These are phyloP conservation scores for Salvelinus fontinalis DNA, from an alignment of 2,113 vertebrate genomes.

Conservation along the genomic window DNA sequence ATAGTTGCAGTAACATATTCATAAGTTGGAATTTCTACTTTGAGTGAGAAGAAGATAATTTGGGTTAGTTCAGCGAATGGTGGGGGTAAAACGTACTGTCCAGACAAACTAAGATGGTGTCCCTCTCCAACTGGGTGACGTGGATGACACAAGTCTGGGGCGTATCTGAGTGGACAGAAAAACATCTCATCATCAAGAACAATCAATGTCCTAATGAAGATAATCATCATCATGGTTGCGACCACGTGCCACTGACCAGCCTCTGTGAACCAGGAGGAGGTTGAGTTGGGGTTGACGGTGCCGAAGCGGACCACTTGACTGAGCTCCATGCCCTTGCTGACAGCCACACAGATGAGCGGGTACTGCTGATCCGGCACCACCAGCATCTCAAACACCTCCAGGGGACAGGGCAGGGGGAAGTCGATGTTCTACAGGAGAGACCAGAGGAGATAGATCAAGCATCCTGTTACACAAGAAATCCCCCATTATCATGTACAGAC, in stretches of 20 bases:
- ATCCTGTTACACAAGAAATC: not conserved
- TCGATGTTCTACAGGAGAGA: constrained; percentile 84
- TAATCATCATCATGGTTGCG: not conserved
- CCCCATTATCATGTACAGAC: not conserved
- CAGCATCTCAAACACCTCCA: constrained; percentile 97
- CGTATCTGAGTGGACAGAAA: constrained; percentile 73
- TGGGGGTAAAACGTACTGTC: constrained; percentile 83
- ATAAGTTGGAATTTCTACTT: too few relatives aligned
- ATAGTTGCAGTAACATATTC: too few relatives aligned
- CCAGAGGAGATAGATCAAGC: not conserved
- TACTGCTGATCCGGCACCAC: constrained; percentile 95
- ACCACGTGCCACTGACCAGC: constrained; percentile 76
- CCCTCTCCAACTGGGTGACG: constrained; percentile 94
- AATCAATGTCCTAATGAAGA: not conserved
- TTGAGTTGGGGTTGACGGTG: constrained; percentile 95
- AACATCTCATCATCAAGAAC: too few relatives aligned
- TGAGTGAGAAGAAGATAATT: too few relatives aligned
- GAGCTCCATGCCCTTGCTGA: constrained; percentile 91
- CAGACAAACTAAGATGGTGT: constrained; percentile 96
- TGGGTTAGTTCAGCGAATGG: not conserved
- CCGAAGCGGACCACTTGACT: constrained; percentile 95
- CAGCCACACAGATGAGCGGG: constrained; percentile 93
- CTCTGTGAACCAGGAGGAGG: constrained; percentile 94
- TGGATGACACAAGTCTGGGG: constrained; percentile 94
- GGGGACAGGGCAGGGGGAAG: constrained; percentile 91